Evolutionary conservation across 1,140 invertebrate genomes (phyloP).

Genomic region (Oncopodura yosiiana): DNA sequence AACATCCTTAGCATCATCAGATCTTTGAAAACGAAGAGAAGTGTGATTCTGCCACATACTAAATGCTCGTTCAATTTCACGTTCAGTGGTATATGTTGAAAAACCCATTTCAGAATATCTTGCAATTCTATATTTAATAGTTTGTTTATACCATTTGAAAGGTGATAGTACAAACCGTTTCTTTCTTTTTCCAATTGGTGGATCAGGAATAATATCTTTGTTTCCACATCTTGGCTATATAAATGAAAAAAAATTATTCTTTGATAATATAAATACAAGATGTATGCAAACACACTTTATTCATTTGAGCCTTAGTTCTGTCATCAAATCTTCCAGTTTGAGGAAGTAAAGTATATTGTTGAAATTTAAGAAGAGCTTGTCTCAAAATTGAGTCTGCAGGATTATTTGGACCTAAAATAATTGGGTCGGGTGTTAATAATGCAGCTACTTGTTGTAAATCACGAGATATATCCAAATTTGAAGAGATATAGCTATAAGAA

Average conservation of each 20-base stretch:
- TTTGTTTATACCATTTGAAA: conserved; percentile 11
- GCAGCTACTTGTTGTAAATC: conserved; percentile 11
- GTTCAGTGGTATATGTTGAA: not conserved
- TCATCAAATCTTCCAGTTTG: conserved; percentile 19
- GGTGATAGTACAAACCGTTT: conserved; percentile 12
- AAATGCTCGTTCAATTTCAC: conserved; percentile 12
- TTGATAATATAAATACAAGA: not conserved
- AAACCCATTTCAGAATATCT: conserved; percentile 10
- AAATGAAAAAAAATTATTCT: not conserved
- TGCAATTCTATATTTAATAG: conserved; percentile 10
- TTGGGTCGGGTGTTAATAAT: not conserved
- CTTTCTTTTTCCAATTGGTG: not conserved
- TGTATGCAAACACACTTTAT: not conserved
- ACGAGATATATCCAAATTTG: conserved; percentile 18
- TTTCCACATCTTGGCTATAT: conserved; percentile 11
- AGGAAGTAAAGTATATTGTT: conserved; percentile 10
- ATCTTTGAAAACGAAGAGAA: conserved; percentile 4
- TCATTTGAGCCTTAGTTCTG: conserved; percentile 13
- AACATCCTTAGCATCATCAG: conserved; percentile 1
- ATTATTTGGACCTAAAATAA: not conserved
- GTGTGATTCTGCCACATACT: conserved; percentile 11
- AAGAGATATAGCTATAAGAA: conserved; percentile 15
- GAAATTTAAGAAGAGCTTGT: conserved; percentile 10
- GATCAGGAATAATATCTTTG: conserved; percentile 12
- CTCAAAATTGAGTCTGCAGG: conserved; percentile 7